Evolutionary conservation across 2,797 vertebrate genomes (phyloP), one percentile per base, ranked within the genome.

Genomic region (Chiloscyllium punctatum): DNA sequence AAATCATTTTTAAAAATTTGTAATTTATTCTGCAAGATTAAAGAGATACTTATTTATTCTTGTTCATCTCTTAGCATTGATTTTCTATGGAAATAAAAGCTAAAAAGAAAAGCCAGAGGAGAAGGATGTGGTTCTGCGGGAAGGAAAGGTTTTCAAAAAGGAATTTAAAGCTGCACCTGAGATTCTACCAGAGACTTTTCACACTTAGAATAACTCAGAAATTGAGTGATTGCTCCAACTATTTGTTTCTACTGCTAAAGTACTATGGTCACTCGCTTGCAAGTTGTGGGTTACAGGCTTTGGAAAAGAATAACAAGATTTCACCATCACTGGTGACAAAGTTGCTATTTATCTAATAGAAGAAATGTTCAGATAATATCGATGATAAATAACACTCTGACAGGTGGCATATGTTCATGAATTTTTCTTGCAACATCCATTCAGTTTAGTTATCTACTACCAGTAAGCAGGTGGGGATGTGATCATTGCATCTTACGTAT

Each of bases 301-400:
- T n/a, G 71, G 53, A 57, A 57, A 77, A 95, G 71, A 77, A 72
- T 71, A 3, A 6, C 94, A 72, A 77, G 74, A 77, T 77, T 48
- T 95, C 71, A 57, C 71, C 94, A 95, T 77, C 94, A 95, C 71
- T 53, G 30, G 71, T n/a, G 48, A 33, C 30, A 95, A 71, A 95
- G 18, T n/a, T 15, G 48, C 42, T 53, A 77, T 95, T 95, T 95
- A 95, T 77, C 72, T 72, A 95, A 95, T 95, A 11, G 48, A 94
- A 94, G 42, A 8, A 74, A 51, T 2, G 74, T 77, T 95, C 71
- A 95, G 72, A 95, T 74, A 51, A 13, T 77, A 71, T 77, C 71
- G 53, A 48, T 16, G 53, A 57, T 95, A 95, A 33, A 77, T 77
- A 95, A 57, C 94, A 53, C 27, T 33, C 94, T 94, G 94, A 94